A percentile compares a stretch with the other conserved stretches of the same genome.
Conservation (phyloP, 1,140 invertebrate species). For the Wiebesia pumilae region DNA sequence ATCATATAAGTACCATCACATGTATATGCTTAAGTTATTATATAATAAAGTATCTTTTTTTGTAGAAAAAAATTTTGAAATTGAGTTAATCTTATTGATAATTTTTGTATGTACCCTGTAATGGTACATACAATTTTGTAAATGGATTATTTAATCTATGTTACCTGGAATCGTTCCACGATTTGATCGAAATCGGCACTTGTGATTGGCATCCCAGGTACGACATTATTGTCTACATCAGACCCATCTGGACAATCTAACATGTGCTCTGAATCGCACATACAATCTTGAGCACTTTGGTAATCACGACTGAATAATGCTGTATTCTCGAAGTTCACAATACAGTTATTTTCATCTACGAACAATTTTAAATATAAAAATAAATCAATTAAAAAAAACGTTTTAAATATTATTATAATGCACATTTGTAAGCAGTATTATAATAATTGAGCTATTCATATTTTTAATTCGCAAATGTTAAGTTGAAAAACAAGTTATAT, state of each 20-base stretch:
- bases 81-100: no score
- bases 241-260: conserved; percentile 85
- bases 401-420: no score
- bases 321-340: conserved; percentile 95
- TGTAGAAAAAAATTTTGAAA: no score
- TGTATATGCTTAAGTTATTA: no score
- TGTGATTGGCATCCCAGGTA: conserved; percentile 67
- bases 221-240: conserved; percentile 62
- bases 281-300: conserved; percentile 94
- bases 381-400: not conserved
- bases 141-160: not conserved
- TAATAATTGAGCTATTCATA: no score
- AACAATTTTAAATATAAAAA: not conserved
- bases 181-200: conserved; percentile 76
- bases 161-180: conserved; percentile 77
- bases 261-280: conserved; percentile 99
- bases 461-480: no score
- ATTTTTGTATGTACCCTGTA: not conserved
- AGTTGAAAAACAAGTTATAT: no score
- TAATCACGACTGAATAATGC: conserved; percentile 96
- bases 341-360: conserved; percentile 88
- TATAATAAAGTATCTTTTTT: no score
- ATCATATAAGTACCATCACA: no score
- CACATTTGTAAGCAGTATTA: no score
- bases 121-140: not conserved